phyloP scores from a whole-genome alignment of 2,888 invertebrate species.

The Monoplex corrugatus region DNA sequence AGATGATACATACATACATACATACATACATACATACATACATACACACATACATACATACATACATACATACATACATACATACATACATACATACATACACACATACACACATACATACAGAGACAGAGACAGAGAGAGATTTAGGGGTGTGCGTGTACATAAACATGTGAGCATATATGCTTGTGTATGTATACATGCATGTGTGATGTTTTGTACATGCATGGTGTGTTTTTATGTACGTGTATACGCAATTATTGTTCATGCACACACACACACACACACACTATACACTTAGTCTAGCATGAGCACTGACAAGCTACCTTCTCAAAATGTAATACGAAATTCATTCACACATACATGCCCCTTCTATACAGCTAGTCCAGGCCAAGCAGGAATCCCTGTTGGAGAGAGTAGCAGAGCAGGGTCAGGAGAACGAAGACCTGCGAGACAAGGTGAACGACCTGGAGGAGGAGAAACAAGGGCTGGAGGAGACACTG shows the following conservation, averaged over 20 bases:
- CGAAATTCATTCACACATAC: not conserved
- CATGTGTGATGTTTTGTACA: not conserved
- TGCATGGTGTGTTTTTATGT: no score
- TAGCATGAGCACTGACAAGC: not conserved
- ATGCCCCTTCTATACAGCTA: conserved; percentile 66
- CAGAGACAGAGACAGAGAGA: no score
- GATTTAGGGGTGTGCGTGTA: not conserved
- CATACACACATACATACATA: no score
- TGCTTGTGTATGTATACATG: no score
- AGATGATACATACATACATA: no score
- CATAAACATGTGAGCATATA: no score
- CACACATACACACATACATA: no score
- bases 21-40: no score
- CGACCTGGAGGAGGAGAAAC: conserved; percentile 75
- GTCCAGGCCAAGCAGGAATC: conserved; percentile 77
- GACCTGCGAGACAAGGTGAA: conserved; percentile 72
- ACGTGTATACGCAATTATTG: no score
- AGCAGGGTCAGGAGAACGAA: conserved; percentile 75
- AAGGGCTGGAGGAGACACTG: conserved; percentile 67
- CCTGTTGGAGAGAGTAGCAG: conserved; percentile 71
- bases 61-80: no score
- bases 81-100: no score
- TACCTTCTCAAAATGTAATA: no score
- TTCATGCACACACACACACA: not conserved
- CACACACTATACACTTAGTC: not conserved